Evolutionary conservation across 1,140 invertebrate genomes (phyloP), one percentile per base, ranked within the genome.

Genomic region (Drosophila paulistorum): DNA sequence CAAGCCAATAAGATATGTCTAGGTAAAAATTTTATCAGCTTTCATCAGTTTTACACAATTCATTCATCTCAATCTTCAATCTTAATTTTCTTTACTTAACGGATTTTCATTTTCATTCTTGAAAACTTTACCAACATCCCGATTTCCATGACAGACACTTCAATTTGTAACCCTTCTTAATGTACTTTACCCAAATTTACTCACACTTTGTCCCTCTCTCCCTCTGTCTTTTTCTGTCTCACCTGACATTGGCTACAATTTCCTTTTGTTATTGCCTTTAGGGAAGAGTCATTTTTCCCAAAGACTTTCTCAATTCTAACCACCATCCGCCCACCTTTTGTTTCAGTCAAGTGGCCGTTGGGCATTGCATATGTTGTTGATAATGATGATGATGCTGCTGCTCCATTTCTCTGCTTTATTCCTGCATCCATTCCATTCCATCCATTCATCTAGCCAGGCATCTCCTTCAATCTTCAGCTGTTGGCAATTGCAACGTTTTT

Each of bases 331-430:
- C 23, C 26, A 74, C 33, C 81, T 71, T 77, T 86, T 86, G 79
- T 87, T 89, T 79, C 58, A 54, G 57, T 86, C 79, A 83, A 86
- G 83, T 87, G 79, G 58, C 69, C 66, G 60, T 68, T 59, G 57
- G 78, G 75, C 75, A 65, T 54, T 71, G 83, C 69, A 66, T 65
- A 67, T 73, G 45, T 23, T 51, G 17, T 17, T 48, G 79, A 33
- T 68, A 20, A 48, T 48, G 45, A 48, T 48, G 79, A 41, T 67
- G 74, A 78, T 84, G 30, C 30, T 30, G 74, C 74, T 30, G 74
- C 74, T 70, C 74, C 71, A 82, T 79, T 83, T 82, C 75, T 71
- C 68, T 65, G 68, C 74, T 78, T 77, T 72, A 51, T 75, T 61
- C 78, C 80, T 80, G 48, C 51, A 26, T 58, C 35, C 42, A 42